Evolutionary conservation across 1,140 invertebrate species (phyloP).

Genomic region (Pristionchus pacificus): DNA sequence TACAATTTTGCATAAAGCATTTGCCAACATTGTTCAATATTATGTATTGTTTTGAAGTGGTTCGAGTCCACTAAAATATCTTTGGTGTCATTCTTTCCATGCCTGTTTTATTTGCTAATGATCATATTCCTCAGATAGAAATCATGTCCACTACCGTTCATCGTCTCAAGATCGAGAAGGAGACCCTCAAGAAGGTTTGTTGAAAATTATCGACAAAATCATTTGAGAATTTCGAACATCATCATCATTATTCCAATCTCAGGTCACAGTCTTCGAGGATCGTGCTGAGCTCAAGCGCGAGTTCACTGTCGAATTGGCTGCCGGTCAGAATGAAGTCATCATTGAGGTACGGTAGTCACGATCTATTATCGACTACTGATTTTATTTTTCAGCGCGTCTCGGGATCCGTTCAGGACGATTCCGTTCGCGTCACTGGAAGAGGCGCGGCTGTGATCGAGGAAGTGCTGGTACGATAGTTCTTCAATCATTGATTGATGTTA

Average conservation of each 20-base stretch:
- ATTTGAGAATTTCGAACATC: background rate
- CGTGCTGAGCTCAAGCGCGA: constrained; percentile 42
- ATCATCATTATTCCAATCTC: background rate
- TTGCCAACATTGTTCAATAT: no score
- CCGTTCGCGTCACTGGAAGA: constrained; percentile 57
- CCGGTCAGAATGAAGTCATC: constrained; percentile 42
- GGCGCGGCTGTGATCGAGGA: constrained; percentile 57
- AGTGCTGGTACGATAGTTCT: constrained; percentile 38
- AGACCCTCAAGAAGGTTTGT: background rate
- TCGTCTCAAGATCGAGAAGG: background rate
- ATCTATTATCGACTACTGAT: no score
- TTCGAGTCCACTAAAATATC: no score
- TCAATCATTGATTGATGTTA: no score
- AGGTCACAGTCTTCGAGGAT: constrained; percentile 47
- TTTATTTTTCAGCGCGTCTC: constrained; percentile 34
- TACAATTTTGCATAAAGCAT: no score
- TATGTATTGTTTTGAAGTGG: no score
- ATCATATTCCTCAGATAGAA: no score
- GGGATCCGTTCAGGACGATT: constrained; percentile 26
- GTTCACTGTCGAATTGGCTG: constrained; percentile 28
- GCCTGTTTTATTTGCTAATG: no score
- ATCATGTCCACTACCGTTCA: background rate
- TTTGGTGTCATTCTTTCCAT: no score
- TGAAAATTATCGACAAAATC: background rate
- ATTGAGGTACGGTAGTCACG: no score